These are phyloP conservation scores for Lucifuga dentata DNA, from an alignment of 2,113 vertebrate genomes.

Conservation along the genomic window DNA sequence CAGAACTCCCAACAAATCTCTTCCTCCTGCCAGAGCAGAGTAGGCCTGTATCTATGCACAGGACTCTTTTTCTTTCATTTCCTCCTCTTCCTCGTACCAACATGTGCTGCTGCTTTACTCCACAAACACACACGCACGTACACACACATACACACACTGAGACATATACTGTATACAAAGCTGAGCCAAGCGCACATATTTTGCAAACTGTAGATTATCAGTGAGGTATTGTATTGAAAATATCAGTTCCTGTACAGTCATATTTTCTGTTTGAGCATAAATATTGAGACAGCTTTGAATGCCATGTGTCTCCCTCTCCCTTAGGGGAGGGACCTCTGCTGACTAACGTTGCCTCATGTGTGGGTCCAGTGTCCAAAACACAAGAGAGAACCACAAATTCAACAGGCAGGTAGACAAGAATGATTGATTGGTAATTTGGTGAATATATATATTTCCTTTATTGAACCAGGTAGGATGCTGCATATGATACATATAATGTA, in stretches of 20 bases:
- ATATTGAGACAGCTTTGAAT: slow-evolving; percentile 60
- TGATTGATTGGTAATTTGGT: slow-evolving; percentile 43
- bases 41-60: slow-evolving; percentile 67
- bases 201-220: slow-evolving; percentile 38
- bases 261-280: slow-evolving; percentile 47
- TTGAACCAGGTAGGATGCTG: slow-evolving; percentile 48
- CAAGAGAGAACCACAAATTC: slow-evolving; percentile 38
- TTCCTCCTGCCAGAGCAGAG: slow-evolving; percentile 42
- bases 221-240: not conserved
- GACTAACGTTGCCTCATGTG: slow-evolving; percentile 70
- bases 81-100: slow-evolving; percentile 74
- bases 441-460: slow-evolving; percentile 48
- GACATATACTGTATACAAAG: slow-evolving; percentile 33
- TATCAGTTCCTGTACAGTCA: not conserved
- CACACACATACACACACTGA: slow-evolving; percentile 13
- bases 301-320: slow-evolving; percentile 70
- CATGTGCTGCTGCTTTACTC: slow-evolving; percentile 70
- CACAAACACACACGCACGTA: slow-evolving; percentile 12
- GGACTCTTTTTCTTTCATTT: slow-evolving; percentile 76
- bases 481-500: slow-evolving; percentile 61
- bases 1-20: slow-evolving; percentile 37
- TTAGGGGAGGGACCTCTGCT: slow-evolving; percentile 62
- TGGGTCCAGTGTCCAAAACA: slow-evolving; percentile 56
- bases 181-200: slow-evolving; percentile 29
- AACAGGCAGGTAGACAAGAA: slow-evolving; percentile 26